These are phyloP conservation scores for Drosophila arizonae DNA, from an alignment of 1,140 invertebrate genomes.

Conservation along the genomic window DNA sequence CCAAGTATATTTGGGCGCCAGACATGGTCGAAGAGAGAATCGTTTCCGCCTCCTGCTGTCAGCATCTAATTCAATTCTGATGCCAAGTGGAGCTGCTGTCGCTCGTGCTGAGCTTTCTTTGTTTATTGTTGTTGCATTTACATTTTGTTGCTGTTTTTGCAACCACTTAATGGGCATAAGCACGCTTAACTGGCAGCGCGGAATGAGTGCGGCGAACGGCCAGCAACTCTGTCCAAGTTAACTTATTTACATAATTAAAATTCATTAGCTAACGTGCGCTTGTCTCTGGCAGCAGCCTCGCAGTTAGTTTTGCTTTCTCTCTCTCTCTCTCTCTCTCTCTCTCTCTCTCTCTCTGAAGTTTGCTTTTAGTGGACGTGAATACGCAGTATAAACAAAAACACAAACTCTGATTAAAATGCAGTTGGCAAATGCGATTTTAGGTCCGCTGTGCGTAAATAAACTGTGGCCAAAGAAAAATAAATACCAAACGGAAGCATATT, in stretches of 20 bases:
- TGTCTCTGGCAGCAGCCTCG: constrained; percentile 15
- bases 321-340: no score
- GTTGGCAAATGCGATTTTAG: no score
- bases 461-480: no score
- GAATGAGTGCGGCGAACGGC: background rate
- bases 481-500: no score
- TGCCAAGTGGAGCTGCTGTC: constrained; percentile 4
- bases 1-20: constrained; percentile 7
- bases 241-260: constrained; percentile 71
- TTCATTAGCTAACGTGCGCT: constrained; percentile 53
- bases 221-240: constrained; percentile 41
- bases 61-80: constrained; percentile 52
- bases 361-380: background rate
- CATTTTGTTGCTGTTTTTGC: background rate
- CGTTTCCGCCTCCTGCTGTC: constrained; percentile 51
- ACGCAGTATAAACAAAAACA: no score
- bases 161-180: constrained; percentile 9
- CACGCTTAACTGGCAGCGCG: constrained; percentile 1
- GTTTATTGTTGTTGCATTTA: background rate
- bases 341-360: no score
- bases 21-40: background rate
- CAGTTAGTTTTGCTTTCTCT: background rate
- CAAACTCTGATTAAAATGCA: no score
- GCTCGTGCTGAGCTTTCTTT: constrained; percentile 25
- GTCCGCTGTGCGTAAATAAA: no score